Conservation (phyloP, 2,797 vertebrate species). For the Cottoperca gobio region DNA sequence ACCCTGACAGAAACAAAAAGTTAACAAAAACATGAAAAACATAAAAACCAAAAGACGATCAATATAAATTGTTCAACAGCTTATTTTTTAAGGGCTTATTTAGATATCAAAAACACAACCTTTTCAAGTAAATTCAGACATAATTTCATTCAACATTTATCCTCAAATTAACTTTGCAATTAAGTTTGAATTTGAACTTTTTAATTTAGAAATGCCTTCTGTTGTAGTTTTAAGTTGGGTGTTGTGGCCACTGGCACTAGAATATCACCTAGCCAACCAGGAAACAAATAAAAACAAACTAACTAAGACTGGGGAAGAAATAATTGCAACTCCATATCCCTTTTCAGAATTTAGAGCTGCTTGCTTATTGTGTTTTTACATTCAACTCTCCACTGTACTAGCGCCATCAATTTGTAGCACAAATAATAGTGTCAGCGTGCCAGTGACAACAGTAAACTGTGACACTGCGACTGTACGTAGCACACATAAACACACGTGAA, state of each 20-base stretch:
- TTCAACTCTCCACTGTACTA: slow-evolving; percentile 65
- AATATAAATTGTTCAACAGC: slow-evolving; percentile 66
- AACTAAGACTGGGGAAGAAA: slow-evolving; percentile 35
- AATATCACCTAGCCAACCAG: slow-evolving; percentile 6
- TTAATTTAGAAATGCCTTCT: slow-evolving; percentile 49
- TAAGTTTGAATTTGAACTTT: slow-evolving; percentile 21
- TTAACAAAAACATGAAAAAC: slow-evolving; percentile 31
- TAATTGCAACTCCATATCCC: slow-evolving; percentile 21
- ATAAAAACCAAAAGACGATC: slow-evolving; percentile 41
- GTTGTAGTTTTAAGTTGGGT: slow-evolving; percentile 36
- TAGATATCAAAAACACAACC: slow-evolving; percentile 43
- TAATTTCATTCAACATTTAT: slow-evolving; percentile 35
- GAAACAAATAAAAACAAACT: background rate
- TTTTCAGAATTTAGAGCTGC: slow-evolving; percentile 43
- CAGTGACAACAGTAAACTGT: slow-evolving; percentile 20
- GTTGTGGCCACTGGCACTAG: slow-evolving; percentile 9
- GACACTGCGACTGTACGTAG: slow-evolving; percentile 43
- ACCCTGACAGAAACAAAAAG: slow-evolving; percentile 52
- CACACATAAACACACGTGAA: slow-evolving; percentile 35
- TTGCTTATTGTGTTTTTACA: slow-evolving; percentile 59
- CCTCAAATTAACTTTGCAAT: slow-evolving; percentile 43
- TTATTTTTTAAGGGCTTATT: slow-evolving; percentile 75
- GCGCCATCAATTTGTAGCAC: slow-evolving; percentile 50
- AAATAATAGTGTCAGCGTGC: slow-evolving; percentile 60
- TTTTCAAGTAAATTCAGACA: slow-evolving; percentile 72